Conservation (phyloP, 2,113 vertebrate species). For the Seriola rivoliana region DNA sequence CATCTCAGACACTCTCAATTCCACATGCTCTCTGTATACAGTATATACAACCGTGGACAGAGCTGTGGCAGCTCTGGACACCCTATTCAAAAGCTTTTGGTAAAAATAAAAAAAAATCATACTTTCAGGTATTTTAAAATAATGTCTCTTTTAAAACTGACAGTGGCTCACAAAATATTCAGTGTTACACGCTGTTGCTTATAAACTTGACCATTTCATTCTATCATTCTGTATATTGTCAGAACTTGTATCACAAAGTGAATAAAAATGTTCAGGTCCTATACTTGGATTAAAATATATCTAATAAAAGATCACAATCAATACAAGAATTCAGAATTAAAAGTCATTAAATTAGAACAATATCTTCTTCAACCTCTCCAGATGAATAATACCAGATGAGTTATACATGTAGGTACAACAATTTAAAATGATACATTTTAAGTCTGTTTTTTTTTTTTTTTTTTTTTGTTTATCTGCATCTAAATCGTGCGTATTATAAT, state of each 20-base stretch:
- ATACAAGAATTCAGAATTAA: constrained; percentile 50
- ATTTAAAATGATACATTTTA: constrained; percentile 29
- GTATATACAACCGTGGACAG: constrained; percentile 52
- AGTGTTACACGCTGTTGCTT: constrained; percentile 9
- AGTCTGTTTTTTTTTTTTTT: constrained; percentile 2
- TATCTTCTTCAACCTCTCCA: constrained; percentile 19
- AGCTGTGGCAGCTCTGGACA: constrained; percentile 19
- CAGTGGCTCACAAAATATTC: constrained; percentile 19
- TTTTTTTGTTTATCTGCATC: constrained; percentile 1
- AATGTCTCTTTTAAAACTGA: constrained; percentile 42
- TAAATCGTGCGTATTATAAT: constrained; percentile 1
- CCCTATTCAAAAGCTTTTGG: constrained; percentile 14
- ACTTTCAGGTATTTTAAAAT: constrained; percentile 43
- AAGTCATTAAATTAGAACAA: constrained; percentile 52
- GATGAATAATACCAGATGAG: neutral
- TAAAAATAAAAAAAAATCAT: constrained; percentile 9
- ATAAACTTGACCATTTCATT: constrained; percentile 43
- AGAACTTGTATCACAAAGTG: constrained; percentile 31
- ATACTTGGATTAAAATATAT: constrained; percentile 42
- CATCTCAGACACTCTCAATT: constrained; percentile 31
- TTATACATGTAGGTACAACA: constrained; percentile 29
- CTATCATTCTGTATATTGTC: constrained; percentile 17
- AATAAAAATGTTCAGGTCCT: constrained; percentile 23
- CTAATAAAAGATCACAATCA: constrained; percentile 46
- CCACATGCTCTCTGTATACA: constrained; percentile 34